Percentiles rank a stretch among this genome's conserved stretches.
Conservation (phyloP, 2,888 invertebrate genomes). For the Dione vanillae region DNA sequence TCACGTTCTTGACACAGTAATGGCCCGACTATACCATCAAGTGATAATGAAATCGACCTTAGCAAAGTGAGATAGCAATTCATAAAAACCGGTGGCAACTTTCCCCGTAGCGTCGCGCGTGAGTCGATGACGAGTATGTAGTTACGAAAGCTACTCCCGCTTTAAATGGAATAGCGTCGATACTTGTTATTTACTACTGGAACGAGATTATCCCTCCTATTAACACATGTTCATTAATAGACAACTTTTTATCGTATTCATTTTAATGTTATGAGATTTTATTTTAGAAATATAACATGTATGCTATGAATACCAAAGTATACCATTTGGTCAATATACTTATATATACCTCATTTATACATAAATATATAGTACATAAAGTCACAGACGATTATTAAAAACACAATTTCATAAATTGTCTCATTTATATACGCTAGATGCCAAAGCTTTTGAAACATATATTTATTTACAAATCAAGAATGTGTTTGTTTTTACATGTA, state of each 20-base stretch:
- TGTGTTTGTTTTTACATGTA: not conserved
- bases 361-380: not conserved
- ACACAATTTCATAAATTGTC: not conserved
- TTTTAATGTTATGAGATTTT: not conserved
- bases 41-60: conserved; percentile 56
- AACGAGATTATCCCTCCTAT: conserved; percentile 32
- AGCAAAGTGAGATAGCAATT: conserved; percentile 57
- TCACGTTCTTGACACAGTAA: conserved; percentile 21
- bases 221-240: conserved; percentile 29
- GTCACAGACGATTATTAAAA: conserved; percentile 1
- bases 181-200: conserved; percentile 58
- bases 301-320: not conserved
- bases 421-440: not conserved
- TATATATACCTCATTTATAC: conserved; percentile 1
- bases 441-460: not conserved
- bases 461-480: no score
- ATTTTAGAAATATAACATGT: not conserved
- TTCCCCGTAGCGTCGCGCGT: conserved; percentile 67
- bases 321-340: not conserved
- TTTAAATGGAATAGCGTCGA: conserved; percentile 65
- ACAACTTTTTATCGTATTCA: conserved; percentile 47
- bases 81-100: conserved; percentile 72
- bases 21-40: conserved; percentile 28
- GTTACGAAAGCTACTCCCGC: conserved; percentile 79
- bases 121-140: conserved; percentile 68